These are phyloP conservation scores for Ormyrus pomaceus DNA, from an alignment of 2,888 invertebrate genomes.

Conservation along the genomic window DNA sequence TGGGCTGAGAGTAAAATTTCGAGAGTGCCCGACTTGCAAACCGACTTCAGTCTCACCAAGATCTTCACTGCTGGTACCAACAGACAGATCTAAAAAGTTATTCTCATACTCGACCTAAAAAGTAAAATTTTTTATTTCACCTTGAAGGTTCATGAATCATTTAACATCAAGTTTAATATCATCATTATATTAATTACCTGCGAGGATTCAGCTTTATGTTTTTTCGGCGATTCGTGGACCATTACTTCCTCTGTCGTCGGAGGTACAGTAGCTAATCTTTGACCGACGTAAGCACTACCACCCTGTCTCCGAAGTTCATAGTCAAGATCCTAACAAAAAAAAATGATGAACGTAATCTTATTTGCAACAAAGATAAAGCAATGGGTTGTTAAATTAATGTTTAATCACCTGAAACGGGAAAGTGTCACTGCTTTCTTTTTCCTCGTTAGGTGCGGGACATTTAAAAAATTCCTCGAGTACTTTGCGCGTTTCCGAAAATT, in stretches of 20 bases:
- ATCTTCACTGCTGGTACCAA: constrained; percentile 81
- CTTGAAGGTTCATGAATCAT: not conserved
- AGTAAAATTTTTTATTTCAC: not conserved
- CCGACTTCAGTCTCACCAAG: constrained; percentile 82
- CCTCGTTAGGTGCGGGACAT: constrained; percentile 83
- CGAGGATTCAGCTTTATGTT: constrained; percentile 71
- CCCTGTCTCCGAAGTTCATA: constrained; percentile 86
- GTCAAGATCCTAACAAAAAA: constrained; percentile 81
- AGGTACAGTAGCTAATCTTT: constrained; percentile 82
- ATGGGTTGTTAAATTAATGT: too few relatives aligned
- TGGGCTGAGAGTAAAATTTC: constrained; percentile 92
- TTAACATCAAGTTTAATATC: not conserved
- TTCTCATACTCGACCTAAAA: constrained; percentile 78
- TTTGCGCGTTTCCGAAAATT: constrained; percentile 94
- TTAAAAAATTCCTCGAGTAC: constrained; percentile 95
- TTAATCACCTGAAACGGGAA: constrained; percentile 76
- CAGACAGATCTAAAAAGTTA: constrained; percentile 80
- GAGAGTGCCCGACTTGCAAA: constrained; percentile 82
- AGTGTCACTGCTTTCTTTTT: constrained; percentile 75
- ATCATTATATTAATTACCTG: constrained; percentile 62
- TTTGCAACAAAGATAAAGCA: too few relatives aligned
- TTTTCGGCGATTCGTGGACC: constrained; percentile 74
- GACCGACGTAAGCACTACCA: constrained; percentile 87
- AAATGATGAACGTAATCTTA: not conserved
- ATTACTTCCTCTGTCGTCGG: constrained; percentile 73